Evolutionary conservation across 2,888 invertebrate genomes (phyloP).

Genomic region (Sesia apiformis): DNA sequence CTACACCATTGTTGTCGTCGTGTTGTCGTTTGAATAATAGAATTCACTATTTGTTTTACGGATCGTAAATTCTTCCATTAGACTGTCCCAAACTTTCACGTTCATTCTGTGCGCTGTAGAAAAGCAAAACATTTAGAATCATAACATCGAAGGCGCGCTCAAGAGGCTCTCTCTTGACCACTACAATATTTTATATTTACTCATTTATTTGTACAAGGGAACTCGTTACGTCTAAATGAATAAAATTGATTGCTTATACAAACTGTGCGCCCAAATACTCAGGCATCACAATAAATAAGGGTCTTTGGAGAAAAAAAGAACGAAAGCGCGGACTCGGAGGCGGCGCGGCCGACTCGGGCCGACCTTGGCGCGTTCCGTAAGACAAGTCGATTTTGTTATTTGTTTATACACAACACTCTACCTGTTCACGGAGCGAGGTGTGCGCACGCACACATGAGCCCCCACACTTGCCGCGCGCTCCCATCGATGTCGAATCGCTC

Average conservation of each 20-base stretch:
- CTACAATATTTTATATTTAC: slow-evolving; percentile 46
- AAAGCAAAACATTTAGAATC: slow-evolving; percentile 31
- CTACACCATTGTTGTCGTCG: slow-evolving; percentile 4
- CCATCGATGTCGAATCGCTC: slow-evolving; percentile 52
- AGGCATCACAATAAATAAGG: slow-evolving; percentile 70
- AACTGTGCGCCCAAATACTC: slow-evolving; percentile 73
- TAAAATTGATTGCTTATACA: slow-evolving; percentile 75
- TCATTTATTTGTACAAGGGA: slow-evolving; percentile 64
- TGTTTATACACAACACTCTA: slow-evolving; percentile 71
- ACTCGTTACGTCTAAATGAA: slow-evolving; percentile 69
- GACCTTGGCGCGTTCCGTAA: slow-evolving; percentile 66
- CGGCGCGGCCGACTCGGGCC: slow-evolving; percentile 17
- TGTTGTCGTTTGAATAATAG: neutral
- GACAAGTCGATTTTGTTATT: slow-evolving; percentile 73
- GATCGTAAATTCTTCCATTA: slow-evolving; percentile 1
- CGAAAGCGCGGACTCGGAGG: slow-evolving; percentile 17
- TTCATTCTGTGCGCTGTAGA: slow-evolving; percentile 11
- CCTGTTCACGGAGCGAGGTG: slow-evolving; percentile 45
- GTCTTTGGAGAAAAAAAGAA: slow-evolving; percentile 56
- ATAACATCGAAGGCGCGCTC: slow-evolving; percentile 28
- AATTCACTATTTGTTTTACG: slow-evolving; percentile 2
- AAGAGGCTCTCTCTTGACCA: slow-evolving; percentile 25
- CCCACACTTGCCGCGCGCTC: slow-evolving; percentile 16
- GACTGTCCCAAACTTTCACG: neutral
- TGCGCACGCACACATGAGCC: slow-evolving; percentile 7